A percentile compares a stretch with the other conserved stretches of the same genome.
Evolutionary conservation across 2,888 invertebrate species (phyloP).

Genomic region (Liopterus haemorrhoidalis): DNA sequence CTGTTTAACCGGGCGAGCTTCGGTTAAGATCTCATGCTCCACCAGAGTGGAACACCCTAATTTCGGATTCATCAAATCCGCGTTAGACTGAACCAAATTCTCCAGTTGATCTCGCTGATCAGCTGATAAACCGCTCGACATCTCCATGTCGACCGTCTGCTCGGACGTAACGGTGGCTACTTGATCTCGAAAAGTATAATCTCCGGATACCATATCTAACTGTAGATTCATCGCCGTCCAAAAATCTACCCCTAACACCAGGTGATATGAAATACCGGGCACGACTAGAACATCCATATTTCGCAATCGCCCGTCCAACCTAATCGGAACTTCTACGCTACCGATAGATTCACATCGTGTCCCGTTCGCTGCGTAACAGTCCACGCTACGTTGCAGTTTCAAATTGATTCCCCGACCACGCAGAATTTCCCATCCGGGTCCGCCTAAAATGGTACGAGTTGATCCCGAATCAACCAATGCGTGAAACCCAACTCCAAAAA

Average conservation of each 20-base stretch:
- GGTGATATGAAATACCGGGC: neutral
- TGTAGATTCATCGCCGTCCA: too few species aligned
- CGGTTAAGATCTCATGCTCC: constrained; percentile 20
- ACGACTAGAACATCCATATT: constrained; percentile 1
- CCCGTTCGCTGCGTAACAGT: neutral
- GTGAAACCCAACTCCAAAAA: neutral
- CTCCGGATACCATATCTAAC: too few species aligned
- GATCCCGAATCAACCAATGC: constrained; percentile 6
- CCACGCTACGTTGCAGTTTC: neutral
- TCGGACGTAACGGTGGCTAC: too few species aligned
- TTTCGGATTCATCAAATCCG: too few species aligned
- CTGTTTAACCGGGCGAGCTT: too few species aligned
- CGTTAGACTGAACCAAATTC: too few species aligned
- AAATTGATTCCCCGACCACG: neutral
- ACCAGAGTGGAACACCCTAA: constrained; percentile 20
- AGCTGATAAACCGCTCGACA: too few species aligned
- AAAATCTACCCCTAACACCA: constrained; percentile 1
- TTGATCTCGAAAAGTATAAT: constrained; percentile 7
- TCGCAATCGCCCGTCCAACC: neutral
- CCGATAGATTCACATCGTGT: neutral
- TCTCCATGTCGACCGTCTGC: too few species aligned
- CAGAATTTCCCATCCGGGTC: neutral
- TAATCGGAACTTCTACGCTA: neutral
- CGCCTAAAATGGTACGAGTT: neutral
- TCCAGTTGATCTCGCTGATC: too few species aligned